These are phyloP conservation scores for Drosophila gunungcola DNA, from an alignment of 1,140 invertebrate species.

Conservation along the genomic window DNA sequence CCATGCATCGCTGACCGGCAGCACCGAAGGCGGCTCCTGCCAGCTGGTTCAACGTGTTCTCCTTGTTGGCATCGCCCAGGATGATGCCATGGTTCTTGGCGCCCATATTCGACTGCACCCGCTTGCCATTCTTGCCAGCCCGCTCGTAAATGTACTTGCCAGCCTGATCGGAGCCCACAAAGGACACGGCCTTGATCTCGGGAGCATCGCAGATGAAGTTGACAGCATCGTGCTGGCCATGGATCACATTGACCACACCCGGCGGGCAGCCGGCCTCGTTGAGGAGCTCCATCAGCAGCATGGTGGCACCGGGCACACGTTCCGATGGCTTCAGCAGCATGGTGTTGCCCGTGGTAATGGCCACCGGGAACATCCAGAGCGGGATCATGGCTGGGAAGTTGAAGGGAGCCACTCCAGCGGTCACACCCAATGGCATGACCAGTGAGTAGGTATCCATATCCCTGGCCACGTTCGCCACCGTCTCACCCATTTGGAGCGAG, in stretches of 20 bases:
- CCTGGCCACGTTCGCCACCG: slow-evolving; percentile 94
- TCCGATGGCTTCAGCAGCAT: slow-evolving; percentile 96
- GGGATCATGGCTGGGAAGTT: slow-evolving; percentile 99
- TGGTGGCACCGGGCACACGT: slow-evolving; percentile 97
- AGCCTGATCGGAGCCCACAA: slow-evolving; percentile 98
- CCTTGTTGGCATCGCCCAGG: slow-evolving; percentile 98
- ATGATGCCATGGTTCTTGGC: slow-evolving; percentile 99
- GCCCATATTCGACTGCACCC: slow-evolving; percentile 99
- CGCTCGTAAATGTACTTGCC: slow-evolving; percentile 98
- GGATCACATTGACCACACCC: slow-evolving; percentile 93
- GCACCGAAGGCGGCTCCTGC: slow-evolving; percentile 98
- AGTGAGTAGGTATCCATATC: slow-evolving; percentile 97
- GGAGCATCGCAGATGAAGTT: slow-evolving; percentile 99
- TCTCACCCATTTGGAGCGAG: slow-evolving; percentile 96
- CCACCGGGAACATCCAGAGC: slow-evolving; percentile 99
- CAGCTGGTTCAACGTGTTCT: slow-evolving; percentile 96
- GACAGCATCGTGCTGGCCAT: slow-evolving; percentile 96
- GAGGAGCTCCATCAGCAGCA: slow-evolving; percentile 93
- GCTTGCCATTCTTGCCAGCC: slow-evolving; percentile 94
- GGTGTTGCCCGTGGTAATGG: slow-evolving; percentile 95
- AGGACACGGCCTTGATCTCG: slow-evolving; percentile 98
- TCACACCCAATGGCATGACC: slow-evolving; percentile 89
- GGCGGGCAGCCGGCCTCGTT: slow-evolving; percentile 89
- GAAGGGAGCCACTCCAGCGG: slow-evolving; percentile 94
- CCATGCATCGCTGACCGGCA: slow-evolving; percentile 98